Evolutionary conservation across 2,797 vertebrate genomes (phyloP), one percentile per base, ranked within the genome.

Genomic region (Allobates femoralis): DNA sequence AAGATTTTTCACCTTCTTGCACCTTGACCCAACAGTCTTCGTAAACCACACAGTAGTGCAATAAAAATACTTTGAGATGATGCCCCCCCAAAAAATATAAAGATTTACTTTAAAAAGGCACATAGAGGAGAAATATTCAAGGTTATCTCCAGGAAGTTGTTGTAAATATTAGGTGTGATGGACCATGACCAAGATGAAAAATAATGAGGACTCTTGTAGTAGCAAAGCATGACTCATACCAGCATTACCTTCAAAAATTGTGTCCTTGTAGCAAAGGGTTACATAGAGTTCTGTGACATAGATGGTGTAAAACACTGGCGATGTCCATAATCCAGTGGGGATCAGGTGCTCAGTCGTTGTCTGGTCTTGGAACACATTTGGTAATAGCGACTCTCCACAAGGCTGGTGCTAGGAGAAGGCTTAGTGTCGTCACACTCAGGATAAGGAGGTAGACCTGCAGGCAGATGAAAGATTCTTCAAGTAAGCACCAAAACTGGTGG

Each of bases 361-460:
- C 97, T 0, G 92, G 88, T 74, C 95, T 94, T 0, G 95, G 94
- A 86, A 96, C 92, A 88, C 95, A 97, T 90, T 92, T 95, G 88
- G 94, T 94, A 23, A 96, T 95, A 0, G 96, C 96, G 16, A 96
- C 95, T 92, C 93, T 97, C 98, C 98, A 99, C 58, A 99, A 91
- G 73, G 95, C 95, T 0, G 98, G 98, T 5, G 98, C 98, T 83
- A 99, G 94, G 51, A 99, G 90, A 89, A 98, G 94, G 92, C 98
- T 99, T 83, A 99, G 94, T 1, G 98, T 99, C 71, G 98, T 98
- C 88, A 98, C 98, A 32, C 98, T 99, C 88, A 99, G 93, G 86
- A 98, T 96, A 89, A 99, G 96, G 88, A 99, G 96, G 91, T 99
- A 99, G 81, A 99, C 98, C 98, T 99, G 90, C 69, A 91, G 91